phyloP scores from a whole-genome alignment of 2,888 invertebrate genomes.

The Callyntrura sp. region DNA sequence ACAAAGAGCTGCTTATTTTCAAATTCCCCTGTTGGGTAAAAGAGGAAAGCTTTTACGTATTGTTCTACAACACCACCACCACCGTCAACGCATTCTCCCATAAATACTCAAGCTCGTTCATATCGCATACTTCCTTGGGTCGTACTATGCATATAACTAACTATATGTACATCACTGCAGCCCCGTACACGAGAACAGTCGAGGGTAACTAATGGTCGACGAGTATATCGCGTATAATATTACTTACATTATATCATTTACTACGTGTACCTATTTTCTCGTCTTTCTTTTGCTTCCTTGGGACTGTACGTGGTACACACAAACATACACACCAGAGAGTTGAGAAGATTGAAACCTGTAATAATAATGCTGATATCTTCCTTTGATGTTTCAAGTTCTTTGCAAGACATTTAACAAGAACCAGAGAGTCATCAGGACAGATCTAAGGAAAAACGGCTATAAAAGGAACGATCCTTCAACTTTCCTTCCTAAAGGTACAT shows the following conservation, averaged over 20 bases:
- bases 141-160: neutral
- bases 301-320: neutral
- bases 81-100: neutral
- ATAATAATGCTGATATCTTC: conserved; percentile 22
- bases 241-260: conserved; percentile 5
- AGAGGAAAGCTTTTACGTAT: neutral
- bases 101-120: neutral
- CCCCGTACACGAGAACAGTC: conserved; percentile 5
- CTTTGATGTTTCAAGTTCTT: conserved; percentile 32
- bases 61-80: neutral
- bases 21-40: no score
- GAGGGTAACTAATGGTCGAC: conserved; percentile 28
- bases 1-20: neutral
- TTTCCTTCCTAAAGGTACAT: conserved; percentile 20
- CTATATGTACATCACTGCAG: neutral
- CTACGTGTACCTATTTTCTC: neutral
- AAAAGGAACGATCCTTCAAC: conserved; percentile 28
- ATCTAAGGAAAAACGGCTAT: conserved; percentile 16
- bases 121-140: neutral
- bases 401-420: conserved; percentile 32
- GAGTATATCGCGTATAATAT: neutral
- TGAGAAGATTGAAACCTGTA: conserved; percentile 47
- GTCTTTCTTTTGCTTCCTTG: conserved; percentile 5
- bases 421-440: neutral
- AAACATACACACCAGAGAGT: neutral